Percentiles rank a stretch among this genome's conserved stretches.
Evolutionary conservation across 1,140 invertebrate species (phyloP).

Genomic region (Cydia splendana): DNA sequence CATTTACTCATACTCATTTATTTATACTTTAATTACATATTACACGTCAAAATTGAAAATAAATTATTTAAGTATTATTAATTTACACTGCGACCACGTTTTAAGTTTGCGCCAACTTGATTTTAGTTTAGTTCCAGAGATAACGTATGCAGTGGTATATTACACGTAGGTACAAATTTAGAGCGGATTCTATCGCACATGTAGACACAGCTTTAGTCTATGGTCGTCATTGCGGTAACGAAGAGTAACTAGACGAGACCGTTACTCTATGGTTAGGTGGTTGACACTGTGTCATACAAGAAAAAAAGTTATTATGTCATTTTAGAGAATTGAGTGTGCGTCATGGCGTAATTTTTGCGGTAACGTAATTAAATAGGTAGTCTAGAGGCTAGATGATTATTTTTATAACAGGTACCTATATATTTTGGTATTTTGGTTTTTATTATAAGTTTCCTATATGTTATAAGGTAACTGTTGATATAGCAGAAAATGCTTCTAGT

Average conservation of each 20-base stretch:
- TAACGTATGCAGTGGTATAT: no score
- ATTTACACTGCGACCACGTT: no score
- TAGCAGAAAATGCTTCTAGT: no score
- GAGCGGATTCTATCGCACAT: background rate
- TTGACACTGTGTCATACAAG: slow-evolving; percentile 22
- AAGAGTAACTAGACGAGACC: slow-evolving; percentile 32
- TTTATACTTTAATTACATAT: no score
- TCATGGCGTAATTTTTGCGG: slow-evolving; percentile 28
- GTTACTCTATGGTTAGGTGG: slow-evolving; percentile 20
- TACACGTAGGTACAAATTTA: no score
- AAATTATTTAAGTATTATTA: no score
- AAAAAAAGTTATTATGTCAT: slow-evolving; percentile 33
- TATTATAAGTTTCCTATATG: no score
- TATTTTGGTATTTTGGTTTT: background rate
- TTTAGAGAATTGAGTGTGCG: slow-evolving; percentile 26
- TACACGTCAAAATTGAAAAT: no score
- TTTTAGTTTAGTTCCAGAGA: no score
- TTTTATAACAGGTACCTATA: background rate
- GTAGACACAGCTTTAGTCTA: slow-evolving; percentile 7
- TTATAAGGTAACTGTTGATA: no score
- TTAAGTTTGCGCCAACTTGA: no score
- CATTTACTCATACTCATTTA: no score
- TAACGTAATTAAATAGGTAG: background rate
- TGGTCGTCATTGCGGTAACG: slow-evolving; percentile 16
- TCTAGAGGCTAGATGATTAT: background rate